phyloP scores from a whole-genome alignment of 2,888 invertebrate species.

The Leptopilina drosophilae region DNA sequence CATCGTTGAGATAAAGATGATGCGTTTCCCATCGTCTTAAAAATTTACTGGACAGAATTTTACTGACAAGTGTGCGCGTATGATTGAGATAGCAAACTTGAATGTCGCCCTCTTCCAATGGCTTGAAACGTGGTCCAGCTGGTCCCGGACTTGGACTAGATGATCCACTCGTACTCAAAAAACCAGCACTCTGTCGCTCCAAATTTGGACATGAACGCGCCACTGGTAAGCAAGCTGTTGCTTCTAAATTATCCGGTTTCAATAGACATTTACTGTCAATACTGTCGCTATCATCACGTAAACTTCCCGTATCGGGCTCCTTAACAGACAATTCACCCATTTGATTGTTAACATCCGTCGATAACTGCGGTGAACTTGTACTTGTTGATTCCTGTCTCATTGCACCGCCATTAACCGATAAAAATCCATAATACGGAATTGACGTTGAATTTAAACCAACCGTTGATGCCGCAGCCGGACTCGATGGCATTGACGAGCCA shows the following conservation, averaged over 20 bases:
- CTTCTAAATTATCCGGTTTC: conserved; percentile 66
- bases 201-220: conserved; percentile 77
- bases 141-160: conserved; percentile 77
- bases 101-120: conserved; percentile 85
- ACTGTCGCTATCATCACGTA: conserved; percentile 43
- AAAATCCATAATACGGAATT: conserved; percentile 76
- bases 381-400: conserved; percentile 75
- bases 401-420: conserved; percentile 78
- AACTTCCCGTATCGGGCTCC: conserved; percentile 48
- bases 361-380: conserved; percentile 74
- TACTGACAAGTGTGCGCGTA: conserved; percentile 87
- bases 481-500: conserved; percentile 73
- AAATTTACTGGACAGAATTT: conserved; percentile 87
- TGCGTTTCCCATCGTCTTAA: conserved; percentile 88
- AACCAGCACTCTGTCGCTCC: conserved; percentile 80
- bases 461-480: conserved; percentile 71
- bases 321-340: conserved; percentile 41
- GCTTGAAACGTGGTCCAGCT: conserved; percentile 82
- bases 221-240: conserved; percentile 75
- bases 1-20: conserved; percentile 83
- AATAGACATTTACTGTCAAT: conserved; percentile 48
- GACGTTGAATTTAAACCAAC: conserved; percentile 76
- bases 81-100: conserved; percentile 88
- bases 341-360: conserved; percentile 56
- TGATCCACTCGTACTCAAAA: conserved; percentile 78